phyloP scores from a whole-genome alignment of 2,797 vertebrate species.

The Schizopygopsis malacanthus region DNA sequence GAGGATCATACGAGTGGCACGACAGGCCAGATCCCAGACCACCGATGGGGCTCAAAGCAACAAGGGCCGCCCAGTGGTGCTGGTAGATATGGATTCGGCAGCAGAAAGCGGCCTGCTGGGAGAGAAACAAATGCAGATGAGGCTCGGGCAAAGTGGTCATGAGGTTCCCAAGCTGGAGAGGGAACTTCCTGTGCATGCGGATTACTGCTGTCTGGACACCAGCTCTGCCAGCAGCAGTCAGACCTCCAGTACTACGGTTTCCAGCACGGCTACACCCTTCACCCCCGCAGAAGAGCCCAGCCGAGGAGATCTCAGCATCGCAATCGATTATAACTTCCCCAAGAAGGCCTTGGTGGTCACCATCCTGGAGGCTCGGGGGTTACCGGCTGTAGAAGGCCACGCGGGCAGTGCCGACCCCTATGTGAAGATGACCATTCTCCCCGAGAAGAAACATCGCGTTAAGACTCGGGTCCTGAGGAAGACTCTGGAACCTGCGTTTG shows the following conservation, averaged over 20 bases:
- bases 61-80: slow-evolving; percentile 64
- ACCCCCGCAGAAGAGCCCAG: slow-evolving; percentile 82
- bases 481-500: slow-evolving; percentile 92
- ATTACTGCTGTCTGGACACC: slow-evolving; percentile 86
- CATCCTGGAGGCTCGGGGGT: slow-evolving; percentile 88
- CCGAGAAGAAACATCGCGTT: slow-evolving; percentile 94
- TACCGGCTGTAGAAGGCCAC: slow-evolving; percentile 90
- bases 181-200: slow-evolving; percentile 82
- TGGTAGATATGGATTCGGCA: slow-evolving; percentile 77
- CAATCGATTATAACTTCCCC: slow-evolving; percentile 97
- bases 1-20: slow-evolving; percentile 82
- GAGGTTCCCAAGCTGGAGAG: slow-evolving; percentile 66
- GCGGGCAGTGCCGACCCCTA: slow-evolving; percentile 91
- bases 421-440: slow-evolving; percentile 97
- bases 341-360: slow-evolving; percentile 97
- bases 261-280: slow-evolving; percentile 86
- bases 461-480: slow-evolving; percentile 96
- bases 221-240: slow-evolving; percentile 82
- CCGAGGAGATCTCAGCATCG: slow-evolving; percentile 88
- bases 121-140: slow-evolving; percentile 74
- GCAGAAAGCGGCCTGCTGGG: slow-evolving; percentile 76
- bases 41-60: slow-evolving; percentile 17
- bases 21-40: slow-evolving; percentile 51
- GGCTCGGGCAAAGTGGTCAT: slow-evolving; percentile 65
- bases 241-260: slow-evolving; percentile 77